Conservation (phyloP, 1,140 invertebrate species). For the Diuraphis noxia region DNA sequence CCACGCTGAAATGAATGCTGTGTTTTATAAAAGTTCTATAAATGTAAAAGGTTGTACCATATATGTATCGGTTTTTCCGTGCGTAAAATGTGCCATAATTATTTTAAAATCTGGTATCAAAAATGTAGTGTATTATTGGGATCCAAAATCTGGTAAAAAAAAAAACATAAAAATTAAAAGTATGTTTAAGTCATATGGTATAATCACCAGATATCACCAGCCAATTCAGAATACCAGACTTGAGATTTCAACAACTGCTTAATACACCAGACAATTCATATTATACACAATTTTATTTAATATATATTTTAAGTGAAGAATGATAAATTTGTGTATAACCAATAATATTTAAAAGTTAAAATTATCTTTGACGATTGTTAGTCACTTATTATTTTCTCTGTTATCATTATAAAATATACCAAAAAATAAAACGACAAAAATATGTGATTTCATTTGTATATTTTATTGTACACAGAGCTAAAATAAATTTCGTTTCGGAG, state of each 20-base stretch:
- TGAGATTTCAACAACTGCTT: conserved; percentile 67
- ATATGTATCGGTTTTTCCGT: conserved; percentile 89
- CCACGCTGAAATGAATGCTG: conserved; percentile 96
- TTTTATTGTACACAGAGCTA: not conserved
- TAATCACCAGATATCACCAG: conserved; percentile 70
- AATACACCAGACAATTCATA: conserved; percentile 58
- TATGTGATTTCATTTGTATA: not conserved
- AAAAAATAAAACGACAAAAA: not conserved
- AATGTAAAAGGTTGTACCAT: conserved; percentile 79
- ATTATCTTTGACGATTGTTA: not conserved
- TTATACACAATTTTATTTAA: not conserved
- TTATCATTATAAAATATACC: not conserved
- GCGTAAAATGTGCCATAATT: conserved; percentile 95
- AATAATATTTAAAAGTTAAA: not conserved
- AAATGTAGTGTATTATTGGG: conserved; percentile 78
- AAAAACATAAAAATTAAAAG: conserved; percentile 69
- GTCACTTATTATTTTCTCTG: not conserved
- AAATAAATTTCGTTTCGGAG: not conserved
- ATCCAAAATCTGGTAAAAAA: conserved; percentile 83
- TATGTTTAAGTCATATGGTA: conserved; percentile 77
- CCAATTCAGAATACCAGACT: conserved; percentile 70
- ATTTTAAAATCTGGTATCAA: conserved; percentile 90
- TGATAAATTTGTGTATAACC: not conserved
- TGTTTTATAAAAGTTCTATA: conserved; percentile 84
- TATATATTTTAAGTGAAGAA: not conserved